Base-by-base conservation (phyloP, 2,888 invertebrate genomes). In the Chymomyza caudatula region DNA sequence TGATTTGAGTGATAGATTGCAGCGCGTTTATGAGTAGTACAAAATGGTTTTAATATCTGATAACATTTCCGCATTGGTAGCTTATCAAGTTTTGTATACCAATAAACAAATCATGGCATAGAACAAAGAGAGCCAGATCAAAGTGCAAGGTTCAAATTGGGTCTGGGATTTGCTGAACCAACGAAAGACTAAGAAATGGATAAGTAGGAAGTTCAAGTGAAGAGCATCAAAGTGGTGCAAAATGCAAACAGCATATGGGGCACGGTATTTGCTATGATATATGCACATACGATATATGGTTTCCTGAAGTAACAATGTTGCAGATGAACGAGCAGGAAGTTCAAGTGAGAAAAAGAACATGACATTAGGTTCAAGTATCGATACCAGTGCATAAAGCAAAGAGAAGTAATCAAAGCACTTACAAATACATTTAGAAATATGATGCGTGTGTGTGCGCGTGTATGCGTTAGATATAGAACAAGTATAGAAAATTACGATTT, bases 401-500 rank as follows among this genome's bases (percentile, higher is more conserved):
- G 29, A 11, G 17, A n/a, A 29, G 25, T 11, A 25, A 53, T 5
- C 6, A 19, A 49, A 59, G 29, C 25, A 49, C 15, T 11, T 17
- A 59, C 13, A 59, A 51, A 15, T 29, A 17, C 17, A 42, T n/a
- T n/a, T 6, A 47, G 44, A 0, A 15, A 44, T 44, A 44, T 44
- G 13, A 1, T 15, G 22, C 20, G 5, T 23, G 19, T 47, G 59
- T 51, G 56, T 37, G 15, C 25, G 44, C 15, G 56, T 25, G 55
- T 23, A 17, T 51, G 13, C 85, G 85, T 85, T 85, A 82, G 80
- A 77, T 73, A 75, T 73, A 77, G 83, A 81, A 79, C 77, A 72
- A 73, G 85, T 76, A 76, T 85, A 82, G 85, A 81, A 77, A 85
- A 81, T 81, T 85, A 76, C 83, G 80, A 81, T 85, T 81, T 83